Conservation (phyloP, 2,888 invertebrate genomes). For the Agrotis clavis region DNA sequence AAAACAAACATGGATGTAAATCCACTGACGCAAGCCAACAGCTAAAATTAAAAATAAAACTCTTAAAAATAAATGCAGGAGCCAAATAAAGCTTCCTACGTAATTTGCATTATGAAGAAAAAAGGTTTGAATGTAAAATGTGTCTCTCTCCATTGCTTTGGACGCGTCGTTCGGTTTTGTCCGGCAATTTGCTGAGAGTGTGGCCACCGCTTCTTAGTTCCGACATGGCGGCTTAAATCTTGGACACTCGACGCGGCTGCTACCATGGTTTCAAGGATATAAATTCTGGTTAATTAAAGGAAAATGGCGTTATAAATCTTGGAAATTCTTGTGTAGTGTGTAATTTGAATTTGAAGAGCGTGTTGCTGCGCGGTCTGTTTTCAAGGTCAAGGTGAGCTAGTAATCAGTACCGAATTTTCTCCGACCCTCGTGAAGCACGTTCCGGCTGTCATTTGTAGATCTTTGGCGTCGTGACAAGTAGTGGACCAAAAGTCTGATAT, state of each 20-base stretch:
- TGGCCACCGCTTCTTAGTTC: conserved; percentile 5
- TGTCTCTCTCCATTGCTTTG: conserved; percentile 39
- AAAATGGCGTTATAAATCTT: conserved; percentile 5
- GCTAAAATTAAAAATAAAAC: conserved; percentile 41
- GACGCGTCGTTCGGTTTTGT: conserved; percentile 38
- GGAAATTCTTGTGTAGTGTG: background rate
- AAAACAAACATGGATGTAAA: conserved; percentile 15
- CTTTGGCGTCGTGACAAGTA: too few species aligned
- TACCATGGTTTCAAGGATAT: conserved; percentile 2
- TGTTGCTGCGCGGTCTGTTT: too few species aligned
- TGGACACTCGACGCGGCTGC: conserved; percentile 28
- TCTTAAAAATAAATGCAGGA: conserved; percentile 43
- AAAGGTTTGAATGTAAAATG: conserved; percentile 44
- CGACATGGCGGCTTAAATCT: conserved; percentile 16
- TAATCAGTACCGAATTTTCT: too few species aligned
- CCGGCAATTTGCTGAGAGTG: conserved; percentile 29
- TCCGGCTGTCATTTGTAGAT: too few species aligned
- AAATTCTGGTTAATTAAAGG: conserved; percentile 29
- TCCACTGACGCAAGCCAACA: conserved; percentile 14
- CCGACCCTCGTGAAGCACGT: too few species aligned
- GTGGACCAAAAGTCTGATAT: too few species aligned
- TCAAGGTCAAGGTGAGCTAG: too few species aligned
- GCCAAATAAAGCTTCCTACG: conserved; percentile 37
- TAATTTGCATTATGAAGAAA: conserved; percentile 42
- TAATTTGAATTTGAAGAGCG: too few species aligned